Conservation (phyloP, 2,113 vertebrate species). For the Ranitomeya imitator region DNA sequence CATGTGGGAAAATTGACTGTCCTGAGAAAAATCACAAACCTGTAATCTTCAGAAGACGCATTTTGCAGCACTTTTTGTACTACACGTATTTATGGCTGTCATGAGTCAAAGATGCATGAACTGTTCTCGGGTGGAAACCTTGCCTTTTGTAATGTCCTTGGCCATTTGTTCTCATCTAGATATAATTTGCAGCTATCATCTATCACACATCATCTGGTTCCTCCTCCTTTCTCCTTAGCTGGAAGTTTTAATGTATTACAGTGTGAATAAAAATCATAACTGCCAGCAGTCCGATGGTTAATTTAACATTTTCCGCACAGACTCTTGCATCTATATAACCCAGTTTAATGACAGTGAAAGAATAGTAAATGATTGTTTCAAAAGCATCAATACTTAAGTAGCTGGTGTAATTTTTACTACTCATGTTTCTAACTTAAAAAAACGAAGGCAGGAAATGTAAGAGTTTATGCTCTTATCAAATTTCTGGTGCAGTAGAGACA, state of each 20-base stretch:
- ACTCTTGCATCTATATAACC: neutral
- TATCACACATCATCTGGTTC: conserved; percentile 35
- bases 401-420: no score
- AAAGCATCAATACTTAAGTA: neutral
- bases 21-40: neutral
- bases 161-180: conserved; percentile 46
- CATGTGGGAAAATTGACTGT: neutral
- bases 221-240: neutral
- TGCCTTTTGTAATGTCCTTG: conserved; percentile 44
- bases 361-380: neutral
- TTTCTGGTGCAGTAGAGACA: no score
- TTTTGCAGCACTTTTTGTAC: conserved; percentile 21
- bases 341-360: neutral
- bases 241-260: conserved; percentile 1
- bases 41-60: neutral
- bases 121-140: conserved; percentile 44
- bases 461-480: no score
- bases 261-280: neutral
- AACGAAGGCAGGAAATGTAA: no score
- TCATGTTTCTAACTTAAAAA: no score
- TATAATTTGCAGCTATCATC: conserved; percentile 48
- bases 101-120: conserved; percentile 48
- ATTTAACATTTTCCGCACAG: neutral
- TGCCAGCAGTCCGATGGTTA: neutral
- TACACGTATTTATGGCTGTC: conserved; percentile 46